Conservation (phyloP, 2,888 invertebrate genomes). For the Epistrophe grossulariae region DNA sequence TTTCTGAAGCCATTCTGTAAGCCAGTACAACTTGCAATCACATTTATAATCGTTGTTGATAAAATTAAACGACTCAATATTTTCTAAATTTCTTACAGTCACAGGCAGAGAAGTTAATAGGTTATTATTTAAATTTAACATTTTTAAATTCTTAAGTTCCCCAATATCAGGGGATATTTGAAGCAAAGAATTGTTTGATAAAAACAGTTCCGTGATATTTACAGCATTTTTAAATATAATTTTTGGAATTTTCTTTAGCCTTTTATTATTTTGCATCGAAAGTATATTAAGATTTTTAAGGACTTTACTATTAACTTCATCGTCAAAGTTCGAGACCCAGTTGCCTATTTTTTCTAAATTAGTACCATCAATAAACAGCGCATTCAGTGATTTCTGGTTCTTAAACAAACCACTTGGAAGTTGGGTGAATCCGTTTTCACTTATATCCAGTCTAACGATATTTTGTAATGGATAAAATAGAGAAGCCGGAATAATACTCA, state of each 20-base stretch:
- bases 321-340: conserved; percentile 84
- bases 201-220: conserved; percentile 86
- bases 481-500: conserved; percentile 84
- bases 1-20: conserved; percentile 86
- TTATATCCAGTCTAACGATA: conserved; percentile 86
- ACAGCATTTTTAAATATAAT: conserved; percentile 87
- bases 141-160: conserved; percentile 84
- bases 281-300: conserved; percentile 87
- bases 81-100: conserved; percentile 87
- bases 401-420: conserved; percentile 87
- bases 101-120: conserved; percentile 89
- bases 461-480: conserved; percentile 84
- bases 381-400: conserved; percentile 86
- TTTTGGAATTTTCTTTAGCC: conserved; percentile 87
- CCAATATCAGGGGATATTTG: conserved; percentile 85
- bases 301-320: conserved; percentile 79
- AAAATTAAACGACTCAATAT: conserved; percentile 88
- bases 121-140: conserved; percentile 89
- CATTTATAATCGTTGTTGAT: conserved; percentile 92
- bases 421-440: conserved; percentile 85
- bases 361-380: conserved; percentile 88
- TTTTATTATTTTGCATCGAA: conserved; percentile 86
- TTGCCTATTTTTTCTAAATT: conserved; percentile 86
- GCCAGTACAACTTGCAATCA: conserved; percentile 94
- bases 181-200: conserved; percentile 88